A percentile compares a stretch with the other conserved stretches of the same genome.
Evolutionary conservation across 2,113 vertebrate species (phyloP).

Genomic region (Tamias sibiricus): DNA sequence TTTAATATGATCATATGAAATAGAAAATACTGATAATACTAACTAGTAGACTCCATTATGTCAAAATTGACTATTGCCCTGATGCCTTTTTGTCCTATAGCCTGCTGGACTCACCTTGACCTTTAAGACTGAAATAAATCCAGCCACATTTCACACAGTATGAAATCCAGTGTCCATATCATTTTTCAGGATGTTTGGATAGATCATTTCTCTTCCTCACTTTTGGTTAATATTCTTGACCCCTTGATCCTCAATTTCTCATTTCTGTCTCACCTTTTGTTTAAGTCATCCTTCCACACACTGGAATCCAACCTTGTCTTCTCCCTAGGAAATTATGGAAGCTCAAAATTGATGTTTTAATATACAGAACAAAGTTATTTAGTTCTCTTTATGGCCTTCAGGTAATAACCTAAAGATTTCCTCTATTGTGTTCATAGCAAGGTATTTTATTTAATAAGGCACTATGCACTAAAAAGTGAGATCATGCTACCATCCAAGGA

Average conservation of each 20-base stretch:
- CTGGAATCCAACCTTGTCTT: not conserved
- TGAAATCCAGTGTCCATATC: not conserved
- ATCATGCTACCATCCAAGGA: not conserved
- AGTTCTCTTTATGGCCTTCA: conserved; percentile 20
- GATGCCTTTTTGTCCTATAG: not conserved
- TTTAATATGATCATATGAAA: not conserved
- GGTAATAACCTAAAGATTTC: not conserved
- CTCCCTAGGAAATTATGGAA: conserved; percentile 35
- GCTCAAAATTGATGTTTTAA: conserved; percentile 30
- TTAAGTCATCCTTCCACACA: not conserved
- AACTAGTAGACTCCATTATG: not conserved
- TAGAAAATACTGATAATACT: not conserved
- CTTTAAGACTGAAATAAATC: conserved; percentile 40
- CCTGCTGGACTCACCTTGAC: not conserved
- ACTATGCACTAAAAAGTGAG: not conserved
- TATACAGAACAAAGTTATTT: not conserved
- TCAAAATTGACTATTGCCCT: not conserved
- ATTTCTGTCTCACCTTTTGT: not conserved
- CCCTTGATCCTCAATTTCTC: not conserved
- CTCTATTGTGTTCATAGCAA: not conserved
- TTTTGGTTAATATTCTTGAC: not conserved
- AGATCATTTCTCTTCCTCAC: not conserved
- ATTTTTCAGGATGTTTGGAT: not conserved
- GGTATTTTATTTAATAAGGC: not conserved
- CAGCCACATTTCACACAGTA: not conserved